Evolutionary conservation across 2,797 vertebrate species (phyloP).

Genomic region (Phataginus tricuspis): DNA sequence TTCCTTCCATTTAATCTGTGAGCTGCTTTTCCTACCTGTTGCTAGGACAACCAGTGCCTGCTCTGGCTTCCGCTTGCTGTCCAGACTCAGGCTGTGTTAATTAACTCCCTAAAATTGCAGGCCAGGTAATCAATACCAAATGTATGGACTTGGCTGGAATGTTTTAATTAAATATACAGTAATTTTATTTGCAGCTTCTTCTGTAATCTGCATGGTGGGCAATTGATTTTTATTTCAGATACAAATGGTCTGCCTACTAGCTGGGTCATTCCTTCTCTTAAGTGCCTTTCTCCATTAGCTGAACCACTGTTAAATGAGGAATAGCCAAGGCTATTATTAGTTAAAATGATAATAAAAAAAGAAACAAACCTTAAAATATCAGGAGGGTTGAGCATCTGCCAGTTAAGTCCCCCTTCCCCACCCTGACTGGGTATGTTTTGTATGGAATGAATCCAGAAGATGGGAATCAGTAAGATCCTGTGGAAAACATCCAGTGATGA

Average conservation of each 20-base stretch:
- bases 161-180: slow-evolving; percentile 85
- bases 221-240: slow-evolving; percentile 83
- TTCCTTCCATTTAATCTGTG: slow-evolving; percentile 80
- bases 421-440: not conserved
- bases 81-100: slow-evolving; percentile 74
- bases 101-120: slow-evolving; percentile 84
- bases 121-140: slow-evolving; percentile 86
- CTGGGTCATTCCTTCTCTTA: slow-evolving; percentile 55
- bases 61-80: slow-evolving; percentile 66
- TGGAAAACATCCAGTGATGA: not conserved
- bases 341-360: slow-evolving; percentile 37
- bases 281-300: slow-evolving; percentile 26
- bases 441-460: not conserved
- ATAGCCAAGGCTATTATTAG: slow-evolving; percentile 23
- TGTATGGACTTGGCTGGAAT: slow-evolving; percentile 84
- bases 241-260: slow-evolving; percentile 43
- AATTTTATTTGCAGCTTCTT: slow-evolving; percentile 83
- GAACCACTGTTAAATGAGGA: slow-evolving; percentile 59
- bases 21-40: slow-evolving; percentile 82
- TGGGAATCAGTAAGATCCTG: not conserved
- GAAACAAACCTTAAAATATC: slow-evolving; percentile 54
- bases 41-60: slow-evolving; percentile 85
- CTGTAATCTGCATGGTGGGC: slow-evolving; percentile 69
- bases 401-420: not conserved
- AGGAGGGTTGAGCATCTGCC: not conserved